Evolutionary conservation across 1,140 invertebrate species (phyloP), one percentile per base, ranked within the genome.

Genomic region (Rhagoletis pomonella): DNA sequence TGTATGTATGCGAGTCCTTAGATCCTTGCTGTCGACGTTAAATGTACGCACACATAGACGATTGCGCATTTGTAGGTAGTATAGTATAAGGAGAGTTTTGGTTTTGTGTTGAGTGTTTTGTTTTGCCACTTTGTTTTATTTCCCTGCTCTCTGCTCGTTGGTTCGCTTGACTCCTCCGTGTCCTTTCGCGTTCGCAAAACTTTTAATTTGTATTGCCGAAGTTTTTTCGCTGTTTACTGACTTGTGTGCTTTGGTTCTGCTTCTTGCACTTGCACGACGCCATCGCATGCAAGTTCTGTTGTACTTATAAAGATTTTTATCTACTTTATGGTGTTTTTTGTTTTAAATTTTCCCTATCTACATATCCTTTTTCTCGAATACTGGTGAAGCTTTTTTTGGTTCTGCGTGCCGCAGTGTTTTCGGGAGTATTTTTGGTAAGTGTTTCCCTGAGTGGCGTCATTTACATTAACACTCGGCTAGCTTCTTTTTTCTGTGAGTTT

Each of bases 171-270:
- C 65, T 42, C 12, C 39, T 67, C 1, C n/a, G n/a, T n/a, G n/a
- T n/a, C n/a, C n/a, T n/a, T n/a, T n/a, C n/a, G 10, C 60, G 10
- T 62, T 62, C 60, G 12, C 17, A n/a, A 6, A 62, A 62, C 60
- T 62, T 62, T 62, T 62, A 62, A 62, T 62, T 17, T 62, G 12
- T 62, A 62, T 62, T 62, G 60, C 17, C 60, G 60, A 62, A 62
- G 7, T 62, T 62, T 62, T 62, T 62, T 62, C 50, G 60, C 17
- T 62, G 60, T 14, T 62, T 17, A 62, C 6, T 62, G 10, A 62
- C 60, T 62, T 62, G 0, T 62, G 6, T 12, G 60, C 60, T 62
- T 62, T 62, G 60, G 10, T 62, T 4, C 1, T 62, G 60, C 60
- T 55, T 4, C 50, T 55, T 55, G 4, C 50, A 0, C 50, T 55